phyloP scores from a whole-genome alignment of 1,140 invertebrate species.

The Helicoverpa zea region DNA sequence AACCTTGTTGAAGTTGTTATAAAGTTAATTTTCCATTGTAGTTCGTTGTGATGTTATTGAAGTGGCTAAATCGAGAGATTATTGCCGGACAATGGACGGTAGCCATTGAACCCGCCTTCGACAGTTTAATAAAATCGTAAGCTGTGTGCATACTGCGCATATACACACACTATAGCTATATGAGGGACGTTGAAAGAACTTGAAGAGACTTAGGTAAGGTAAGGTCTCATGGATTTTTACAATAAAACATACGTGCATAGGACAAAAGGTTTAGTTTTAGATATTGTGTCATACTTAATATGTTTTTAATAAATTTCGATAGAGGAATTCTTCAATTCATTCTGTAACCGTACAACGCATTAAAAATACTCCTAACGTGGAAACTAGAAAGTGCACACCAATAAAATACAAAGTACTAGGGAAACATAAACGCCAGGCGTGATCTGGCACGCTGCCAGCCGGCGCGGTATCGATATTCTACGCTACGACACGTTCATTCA shows the following conservation, averaged over 20 bases:
- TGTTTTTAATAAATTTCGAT: neutral
- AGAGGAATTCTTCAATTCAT: no score
- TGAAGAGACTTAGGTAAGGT: neutral
- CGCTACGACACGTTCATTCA: constrained; percentile 42
- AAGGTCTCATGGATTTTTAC: neutral
- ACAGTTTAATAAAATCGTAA: constrained; percentile 16
- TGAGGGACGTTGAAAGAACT: neutral
- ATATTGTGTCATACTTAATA: neutral
- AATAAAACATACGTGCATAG: neutral
- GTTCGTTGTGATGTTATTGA: constrained; percentile 48
- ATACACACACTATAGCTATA: neutral
- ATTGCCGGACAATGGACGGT: constrained; percentile 58
- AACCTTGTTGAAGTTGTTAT: neutral
- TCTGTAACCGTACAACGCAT: neutral
- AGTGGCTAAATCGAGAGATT: constrained; percentile 59
- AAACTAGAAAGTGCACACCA: constrained; percentile 14
- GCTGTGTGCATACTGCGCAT: neutral
- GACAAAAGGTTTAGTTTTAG: neutral
- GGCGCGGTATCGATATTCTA: constrained; percentile 35
- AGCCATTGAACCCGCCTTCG: constrained; percentile 52
- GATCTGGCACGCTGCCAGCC: constrained; percentile 25
- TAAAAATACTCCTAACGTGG: neutral
- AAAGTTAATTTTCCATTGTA: neutral
- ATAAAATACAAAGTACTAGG: constrained; percentile 40
- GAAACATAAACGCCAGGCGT: constrained; percentile 26